A percentile compares a stretch with the other conserved stretches of the same genome.
Evolutionary conservation across 2,888 invertebrate species (phyloP).

Genomic region (Phaonia tiefii): DNA sequence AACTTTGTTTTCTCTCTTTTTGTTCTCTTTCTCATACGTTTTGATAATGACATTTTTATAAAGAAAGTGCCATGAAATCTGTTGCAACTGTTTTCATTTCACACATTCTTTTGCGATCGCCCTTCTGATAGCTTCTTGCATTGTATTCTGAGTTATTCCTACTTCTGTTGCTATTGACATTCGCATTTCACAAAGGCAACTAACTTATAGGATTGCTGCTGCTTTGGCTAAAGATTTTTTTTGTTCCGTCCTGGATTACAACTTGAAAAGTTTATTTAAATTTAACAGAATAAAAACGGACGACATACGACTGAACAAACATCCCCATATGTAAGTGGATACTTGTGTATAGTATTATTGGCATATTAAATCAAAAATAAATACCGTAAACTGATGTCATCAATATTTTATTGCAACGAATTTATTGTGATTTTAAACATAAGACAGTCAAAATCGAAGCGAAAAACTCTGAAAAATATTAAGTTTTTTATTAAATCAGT

Average conservation of each 20-base stretch:
- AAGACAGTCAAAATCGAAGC: conserved; percentile 21
- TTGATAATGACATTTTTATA: conserved; percentile 11
- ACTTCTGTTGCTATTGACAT: background rate
- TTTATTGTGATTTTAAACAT: conserved; percentile 23
- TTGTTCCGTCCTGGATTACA: too few species aligned
- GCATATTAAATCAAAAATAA: conserved; percentile 61
- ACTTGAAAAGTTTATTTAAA: conserved; percentile 52
- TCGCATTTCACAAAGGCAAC: background rate
- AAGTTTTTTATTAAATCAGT: background rate
- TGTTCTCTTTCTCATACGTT: background rate
- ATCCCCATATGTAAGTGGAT: background rate
- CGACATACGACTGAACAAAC: background rate
- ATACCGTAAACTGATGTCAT: conserved; percentile 63
- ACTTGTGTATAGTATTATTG: conserved; percentile 28
- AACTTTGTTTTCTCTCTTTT: conserved; percentile 31
- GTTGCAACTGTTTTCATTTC: conserved; percentile 60
- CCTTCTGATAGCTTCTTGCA: conserved; percentile 11
- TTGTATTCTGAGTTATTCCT: background rate
- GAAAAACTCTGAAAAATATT: background rate
- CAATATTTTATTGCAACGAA: conserved; percentile 55
- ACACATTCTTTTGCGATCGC: conserved; percentile 46
- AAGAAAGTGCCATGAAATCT: conserved; percentile 57
- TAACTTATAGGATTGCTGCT: too few species aligned
- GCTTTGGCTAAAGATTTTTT: too few species aligned
- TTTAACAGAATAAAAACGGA: background rate